These are phyloP conservation scores for Solea senegalensis DNA, from an alignment of 2,113 vertebrate genomes.

Conservation along the genomic window DNA sequence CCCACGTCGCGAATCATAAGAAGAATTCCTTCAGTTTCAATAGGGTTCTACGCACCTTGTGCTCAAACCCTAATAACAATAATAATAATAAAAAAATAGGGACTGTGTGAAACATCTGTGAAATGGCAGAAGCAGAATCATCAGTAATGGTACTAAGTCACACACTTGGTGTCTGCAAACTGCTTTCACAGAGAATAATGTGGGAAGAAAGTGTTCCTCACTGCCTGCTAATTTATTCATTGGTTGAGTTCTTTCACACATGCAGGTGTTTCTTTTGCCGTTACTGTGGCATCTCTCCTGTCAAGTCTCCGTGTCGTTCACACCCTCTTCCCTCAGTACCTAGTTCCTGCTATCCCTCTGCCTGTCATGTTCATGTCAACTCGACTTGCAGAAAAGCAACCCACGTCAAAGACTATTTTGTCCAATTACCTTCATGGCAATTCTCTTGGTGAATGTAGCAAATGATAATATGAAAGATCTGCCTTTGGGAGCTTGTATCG, in stretches of 20 bases:
- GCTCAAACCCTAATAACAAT: too few species aligned
- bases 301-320: constrained; percentile 17
- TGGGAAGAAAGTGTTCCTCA: constrained; percentile 12
- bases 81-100: too few species aligned
- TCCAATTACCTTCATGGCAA: constrained; percentile 43
- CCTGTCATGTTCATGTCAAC: constrained; percentile 15
- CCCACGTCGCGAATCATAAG: too few species aligned
- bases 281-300: background rate
- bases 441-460: constrained; percentile 13
- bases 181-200: constrained; percentile 7
- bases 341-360: constrained; percentile 5
- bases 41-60: too few species aligned
- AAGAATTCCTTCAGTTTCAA: too few species aligned
- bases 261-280: constrained; percentile 38
- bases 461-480: background rate
- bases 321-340: constrained; percentile 16
- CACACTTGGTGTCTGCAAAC: background rate
- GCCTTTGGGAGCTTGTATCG: background rate
- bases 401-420: constrained; percentile 13
- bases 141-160: too few species aligned
- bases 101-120: too few species aligned
- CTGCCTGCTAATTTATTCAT: constrained; percentile 33
- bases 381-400: constrained; percentile 34
- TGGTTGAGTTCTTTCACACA: constrained; percentile 14
- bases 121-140: too few species aligned